Conservation (phyloP, 2,797 vertebrate genomes). For the Pogonophryne albipinna region DNA sequence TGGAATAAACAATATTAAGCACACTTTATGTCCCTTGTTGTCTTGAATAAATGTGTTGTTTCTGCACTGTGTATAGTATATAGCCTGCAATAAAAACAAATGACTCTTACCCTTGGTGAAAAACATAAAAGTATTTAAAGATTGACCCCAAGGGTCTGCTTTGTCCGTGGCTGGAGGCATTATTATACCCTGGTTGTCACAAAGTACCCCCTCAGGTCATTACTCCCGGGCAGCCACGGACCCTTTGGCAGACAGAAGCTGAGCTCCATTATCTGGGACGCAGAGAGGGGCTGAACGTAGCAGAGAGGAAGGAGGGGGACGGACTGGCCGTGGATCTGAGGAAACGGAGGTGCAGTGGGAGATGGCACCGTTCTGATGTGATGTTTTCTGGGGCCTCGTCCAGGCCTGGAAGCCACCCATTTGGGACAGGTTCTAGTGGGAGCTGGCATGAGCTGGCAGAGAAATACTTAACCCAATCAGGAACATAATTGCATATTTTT, state of each 20-base stretch:
- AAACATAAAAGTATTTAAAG: constrained; percentile 91
- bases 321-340: constrained; percentile 81
- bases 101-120: constrained; percentile 80
- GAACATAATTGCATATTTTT: constrained; percentile 86
- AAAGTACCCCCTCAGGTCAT: constrained; percentile 88
- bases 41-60: constrained; percentile 60
- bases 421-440: constrained; percentile 73
- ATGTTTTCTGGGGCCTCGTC: constrained; percentile 74
- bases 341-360: constrained; percentile 59
- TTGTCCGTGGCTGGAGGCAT: constrained; percentile 88
- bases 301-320: constrained; percentile 69
- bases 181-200: constrained; percentile 89
- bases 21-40: constrained; percentile 36
- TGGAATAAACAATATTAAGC: constrained; percentile 54
- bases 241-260: constrained; percentile 85
- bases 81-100: constrained; percentile 84
- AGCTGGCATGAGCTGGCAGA: constrained; percentile 76
- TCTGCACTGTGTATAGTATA: constrained; percentile 49
- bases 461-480: constrained; percentile 85
- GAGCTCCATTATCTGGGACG: constrained; percentile 86
- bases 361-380: constrained; percentile 71
- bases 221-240: constrained; percentile 84
- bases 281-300: constrained; percentile 66
- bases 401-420: constrained; percentile 78
- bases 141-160: constrained; percentile 89